Conservation (phyloP, 2,888 invertebrate species). For the Erannis defoliaria region DNA sequence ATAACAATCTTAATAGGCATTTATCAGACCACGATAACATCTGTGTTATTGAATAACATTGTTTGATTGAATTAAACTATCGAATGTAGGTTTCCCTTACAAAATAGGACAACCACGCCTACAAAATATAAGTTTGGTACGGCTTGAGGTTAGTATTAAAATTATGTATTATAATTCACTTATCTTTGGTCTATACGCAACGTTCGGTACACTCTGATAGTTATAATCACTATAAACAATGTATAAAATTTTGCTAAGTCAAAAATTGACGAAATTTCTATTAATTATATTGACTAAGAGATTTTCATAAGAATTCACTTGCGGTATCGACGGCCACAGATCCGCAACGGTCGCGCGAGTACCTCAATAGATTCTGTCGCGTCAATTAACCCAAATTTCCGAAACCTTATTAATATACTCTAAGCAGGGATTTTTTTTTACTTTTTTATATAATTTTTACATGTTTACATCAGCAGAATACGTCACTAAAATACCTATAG, state of each 20-base stretch:
- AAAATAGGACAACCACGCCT: constrained; percentile 61
- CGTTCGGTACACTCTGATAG: constrained; percentile 76
- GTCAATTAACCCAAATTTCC: constrained; percentile 79
- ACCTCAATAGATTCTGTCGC: constrained; percentile 74
- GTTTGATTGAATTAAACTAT: constrained; percentile 28
- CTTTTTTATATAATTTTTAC: constrained; percentile 75
- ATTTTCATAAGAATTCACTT: constrained; percentile 85
- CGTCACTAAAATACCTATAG: constrained; percentile 81
- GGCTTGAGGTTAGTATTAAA: constrained; percentile 83
- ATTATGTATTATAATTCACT: constrained; percentile 80
- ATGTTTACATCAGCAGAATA: constrained; percentile 84
- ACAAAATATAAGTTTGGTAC: constrained; percentile 83
- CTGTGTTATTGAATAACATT: constrained; percentile 26
- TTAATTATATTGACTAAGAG: constrained; percentile 84
- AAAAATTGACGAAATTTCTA: constrained; percentile 85
- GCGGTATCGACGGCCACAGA: constrained; percentile 70
- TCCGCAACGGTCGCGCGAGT: constrained; percentile 64
- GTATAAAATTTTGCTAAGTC: constrained; percentile 87
- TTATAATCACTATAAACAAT: constrained; percentile 81
- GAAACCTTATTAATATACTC: constrained; percentile 81
- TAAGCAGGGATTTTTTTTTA: constrained; percentile 84
- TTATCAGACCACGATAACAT: constrained; percentile 10
- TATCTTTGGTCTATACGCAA: constrained; percentile 82
- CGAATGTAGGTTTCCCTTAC: constrained; percentile 35
- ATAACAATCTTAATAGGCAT: constrained; percentile 16